Base-by-base conservation (phyloP, 2,113 vertebrate genomes). In the Pluvianellus socialis region DNA sequence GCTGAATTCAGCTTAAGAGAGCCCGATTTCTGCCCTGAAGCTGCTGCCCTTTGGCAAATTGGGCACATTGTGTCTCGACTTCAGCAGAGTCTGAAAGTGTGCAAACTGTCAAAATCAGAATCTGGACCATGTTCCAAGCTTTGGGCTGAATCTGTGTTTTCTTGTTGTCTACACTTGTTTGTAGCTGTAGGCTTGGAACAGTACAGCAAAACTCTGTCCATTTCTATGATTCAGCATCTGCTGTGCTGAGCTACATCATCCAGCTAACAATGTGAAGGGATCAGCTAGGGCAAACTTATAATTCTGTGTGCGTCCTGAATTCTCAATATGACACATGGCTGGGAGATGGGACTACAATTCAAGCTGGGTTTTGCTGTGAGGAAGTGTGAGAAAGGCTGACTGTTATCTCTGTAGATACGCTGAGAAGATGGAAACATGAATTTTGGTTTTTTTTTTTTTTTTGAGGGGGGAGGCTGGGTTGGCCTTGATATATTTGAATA, bases 21-120 rank as follows among this genome's bases (percentile, higher is more conserved):
- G 17, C 17, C 26, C 72, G 24, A 53, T 45, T 88, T 90, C 30
- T 86, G 26, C 12, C 3, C 21, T n/a, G 56, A 56, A 62, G 3
- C 20, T 70, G 30, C 27, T 85, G 21, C 4, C 15, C 20, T 10
- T 2, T 32, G 47, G 17, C 5, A 53, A 8, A 63, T 21, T 45
- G 19, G 15, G 9, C 27, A 17, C 28, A 19, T n/a, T 0, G 0
- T 30, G 6, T 26, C 38, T 21, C 0, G 0, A 17, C 21, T 90
- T 59, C n/a, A 59, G 11, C 7, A 24, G 28, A 70, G 2, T 27
- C 33, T 18, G 16, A 7, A 27, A 9, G 14, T 50, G n/a, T 30
- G 13, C 10, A 44, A 7, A 74, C 6, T 67, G 22, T 8, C 7
- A 7, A 24, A 47, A 59, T 19, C 38, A 66, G 42, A 67, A 50